phyloP scores from a whole-genome alignment of 2,888 invertebrate species.

The Rhamnusium bicolor region DNA sequence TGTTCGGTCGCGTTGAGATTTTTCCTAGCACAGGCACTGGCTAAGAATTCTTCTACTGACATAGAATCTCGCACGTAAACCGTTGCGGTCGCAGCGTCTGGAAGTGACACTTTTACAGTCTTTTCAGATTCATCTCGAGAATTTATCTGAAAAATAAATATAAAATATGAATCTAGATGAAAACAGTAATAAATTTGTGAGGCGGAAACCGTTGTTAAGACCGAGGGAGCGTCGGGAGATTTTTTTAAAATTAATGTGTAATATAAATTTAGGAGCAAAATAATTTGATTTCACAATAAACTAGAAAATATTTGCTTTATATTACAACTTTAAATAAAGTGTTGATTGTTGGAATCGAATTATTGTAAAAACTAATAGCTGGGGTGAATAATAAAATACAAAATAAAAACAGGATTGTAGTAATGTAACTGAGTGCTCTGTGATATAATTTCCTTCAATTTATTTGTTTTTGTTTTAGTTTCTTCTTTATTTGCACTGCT shows the following conservation, averaged over 20 bases:
- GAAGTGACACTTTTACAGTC: constrained; percentile 90
- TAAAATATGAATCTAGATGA: neutral
- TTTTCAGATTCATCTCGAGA: constrained; percentile 91
- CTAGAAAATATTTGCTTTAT: neutral
- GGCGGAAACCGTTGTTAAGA: neutral
- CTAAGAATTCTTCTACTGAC: constrained; percentile 96
- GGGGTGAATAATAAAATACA: too few species aligned
- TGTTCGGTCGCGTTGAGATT: constrained; percentile 95
- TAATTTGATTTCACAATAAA: neutral
- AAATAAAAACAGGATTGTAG: too few species aligned
- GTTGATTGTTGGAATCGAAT: too few species aligned
- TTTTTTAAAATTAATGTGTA: neutral
- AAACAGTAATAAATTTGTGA: neutral
- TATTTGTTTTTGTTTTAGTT: too few species aligned
- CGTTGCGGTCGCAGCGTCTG: constrained; percentile 87
- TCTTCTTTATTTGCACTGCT: too few species aligned
- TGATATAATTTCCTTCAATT: too few species aligned
- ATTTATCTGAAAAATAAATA: constrained; percentile 78
- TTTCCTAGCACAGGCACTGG: constrained; percentile 92
- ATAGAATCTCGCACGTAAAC: constrained; percentile 92
- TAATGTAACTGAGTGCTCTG: too few species aligned
- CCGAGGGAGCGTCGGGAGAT: neutral
- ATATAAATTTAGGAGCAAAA: neutral
- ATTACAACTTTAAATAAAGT: neutral
- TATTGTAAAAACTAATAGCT: too few species aligned